phyloP scores from a whole-genome alignment of 2,113 vertebrate species.

The Elephantulus edwardii region DNA sequence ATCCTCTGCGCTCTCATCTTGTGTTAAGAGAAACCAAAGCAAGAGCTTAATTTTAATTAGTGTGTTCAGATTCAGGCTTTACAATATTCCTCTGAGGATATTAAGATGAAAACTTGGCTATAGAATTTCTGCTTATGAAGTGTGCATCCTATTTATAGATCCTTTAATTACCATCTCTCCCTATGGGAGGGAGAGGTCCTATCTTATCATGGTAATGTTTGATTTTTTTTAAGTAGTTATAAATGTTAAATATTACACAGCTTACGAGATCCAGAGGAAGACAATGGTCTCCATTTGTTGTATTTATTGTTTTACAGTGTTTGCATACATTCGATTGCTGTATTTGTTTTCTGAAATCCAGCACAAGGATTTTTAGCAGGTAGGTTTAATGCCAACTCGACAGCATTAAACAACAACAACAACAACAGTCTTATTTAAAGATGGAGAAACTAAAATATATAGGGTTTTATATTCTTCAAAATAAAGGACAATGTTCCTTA shows the following conservation, averaged over 20 bases:
- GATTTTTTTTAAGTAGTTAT: not conserved
- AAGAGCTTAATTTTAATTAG: constrained; percentile 52
- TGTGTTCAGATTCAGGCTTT: constrained; percentile 2
- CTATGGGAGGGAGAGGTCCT: not conserved
- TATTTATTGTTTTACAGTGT: constrained; percentile 44
- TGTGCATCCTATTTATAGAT: constrained; percentile 46
- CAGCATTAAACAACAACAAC: no score
- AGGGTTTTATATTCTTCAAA: no score
- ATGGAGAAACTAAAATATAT: constrained; percentile 43
- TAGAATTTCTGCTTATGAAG: constrained; percentile 48
- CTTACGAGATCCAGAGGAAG: constrained; percentile 21
- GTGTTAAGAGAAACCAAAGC: constrained; percentile 1
- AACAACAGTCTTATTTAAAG: constrained; percentile 5
- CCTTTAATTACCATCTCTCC: not conserved
- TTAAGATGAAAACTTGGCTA: constrained; percentile 41
- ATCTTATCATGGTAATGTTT: not conserved
- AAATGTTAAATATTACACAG: constrained; percentile 11
- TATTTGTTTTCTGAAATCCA: constrained; percentile 49
- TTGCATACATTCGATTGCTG: not conserved
- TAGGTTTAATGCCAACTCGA: no score
- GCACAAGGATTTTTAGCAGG: not conserved
- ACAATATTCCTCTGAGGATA: not conserved
- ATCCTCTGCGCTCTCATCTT: not conserved
- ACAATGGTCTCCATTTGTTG: not conserved
- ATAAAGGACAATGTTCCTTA: not conserved